A percentile compares a stretch with the other conserved stretches of the same genome.
Conservation (phyloP, 2,888 invertebrate species). For the Leptopilina drosophilae region DNA sequence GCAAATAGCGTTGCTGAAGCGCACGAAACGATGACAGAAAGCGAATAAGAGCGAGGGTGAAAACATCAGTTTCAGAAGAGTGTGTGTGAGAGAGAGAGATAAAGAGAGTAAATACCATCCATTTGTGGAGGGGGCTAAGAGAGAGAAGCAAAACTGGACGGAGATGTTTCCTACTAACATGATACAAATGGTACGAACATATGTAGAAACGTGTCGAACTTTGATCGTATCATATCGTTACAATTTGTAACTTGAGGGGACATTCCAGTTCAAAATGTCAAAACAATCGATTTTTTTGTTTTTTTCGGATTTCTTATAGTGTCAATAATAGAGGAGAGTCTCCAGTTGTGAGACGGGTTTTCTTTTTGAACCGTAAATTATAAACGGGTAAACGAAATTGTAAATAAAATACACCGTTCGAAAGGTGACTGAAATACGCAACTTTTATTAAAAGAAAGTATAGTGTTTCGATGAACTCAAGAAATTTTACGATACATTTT, state of each 20-base stretch:
- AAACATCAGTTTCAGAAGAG: neutral
- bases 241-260: constrained; percentile 9
- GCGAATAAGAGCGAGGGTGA: constrained; percentile 21
- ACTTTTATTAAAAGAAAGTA: too few relatives aligned
- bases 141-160: constrained; percentile 20
- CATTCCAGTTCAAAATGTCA: too few relatives aligned
- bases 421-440: too few relatives aligned
- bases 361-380: too few relatives aligned
- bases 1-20: constrained; percentile 70
- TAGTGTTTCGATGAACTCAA: too few relatives aligned
- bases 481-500: too few relatives aligned
- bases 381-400: too few relatives aligned
- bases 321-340: too few relatives aligned
- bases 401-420: too few relatives aligned
- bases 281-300: too few relatives aligned
- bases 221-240: constrained; percentile 21
- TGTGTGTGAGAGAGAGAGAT: neutral
- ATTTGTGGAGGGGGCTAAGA: neutral
- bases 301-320: too few relatives aligned
- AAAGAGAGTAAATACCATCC: neutral
- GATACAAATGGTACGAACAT: constrained; percentile 9
- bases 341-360: too few relatives aligned
- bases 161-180: constrained; percentile 30
- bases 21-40: constrained; percentile 63
- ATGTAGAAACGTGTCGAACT: constrained; percentile 23